These are phyloP conservation scores for Mycteria americana DNA, from an alignment of 2,797 vertebrate species.

Conservation along the genomic window DNA sequence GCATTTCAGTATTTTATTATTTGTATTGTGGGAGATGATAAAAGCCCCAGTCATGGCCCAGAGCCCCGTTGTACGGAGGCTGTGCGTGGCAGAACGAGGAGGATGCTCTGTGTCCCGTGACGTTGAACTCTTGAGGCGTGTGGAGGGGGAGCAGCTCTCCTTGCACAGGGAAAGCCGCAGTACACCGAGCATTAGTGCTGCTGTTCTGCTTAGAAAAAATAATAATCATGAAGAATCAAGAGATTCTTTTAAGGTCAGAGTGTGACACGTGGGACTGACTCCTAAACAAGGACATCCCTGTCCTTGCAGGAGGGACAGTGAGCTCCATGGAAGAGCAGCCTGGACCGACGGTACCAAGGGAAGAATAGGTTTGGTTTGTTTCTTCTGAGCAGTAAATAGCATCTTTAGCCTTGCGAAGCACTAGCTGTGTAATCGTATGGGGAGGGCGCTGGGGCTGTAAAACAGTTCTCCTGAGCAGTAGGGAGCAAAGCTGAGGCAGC, in stretches of 20 bases:
- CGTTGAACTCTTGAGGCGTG: fast-evolving
- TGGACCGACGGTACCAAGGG: fast-evolving
- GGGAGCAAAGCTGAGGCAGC: not conserved
- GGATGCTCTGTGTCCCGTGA: not conserved
- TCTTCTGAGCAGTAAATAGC: not conserved
- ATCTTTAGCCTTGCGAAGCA: not conserved
- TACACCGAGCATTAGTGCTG: fast-evolving
- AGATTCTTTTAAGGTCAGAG: not conserved
- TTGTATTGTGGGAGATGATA: fast-evolving
- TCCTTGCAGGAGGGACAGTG: not conserved
- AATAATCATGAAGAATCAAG: fast-evolving
- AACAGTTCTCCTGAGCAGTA: not conserved
- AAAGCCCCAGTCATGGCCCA: not conserved
- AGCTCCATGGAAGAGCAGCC: not conserved
- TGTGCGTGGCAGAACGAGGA: not conserved
- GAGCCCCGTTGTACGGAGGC: fast-evolving
- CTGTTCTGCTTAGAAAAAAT: not conserved
- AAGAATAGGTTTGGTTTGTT: not conserved
- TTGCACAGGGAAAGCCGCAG: not conserved
- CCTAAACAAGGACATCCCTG: not conserved
- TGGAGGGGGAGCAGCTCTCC: not conserved
- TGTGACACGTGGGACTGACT: not conserved
- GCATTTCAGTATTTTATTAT: not conserved
- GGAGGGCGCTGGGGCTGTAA: not conserved
- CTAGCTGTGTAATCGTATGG: fast-evolving